phyloP scores from a whole-genome alignment of 2,888 invertebrate species.

The Seira ritae region DNA sequence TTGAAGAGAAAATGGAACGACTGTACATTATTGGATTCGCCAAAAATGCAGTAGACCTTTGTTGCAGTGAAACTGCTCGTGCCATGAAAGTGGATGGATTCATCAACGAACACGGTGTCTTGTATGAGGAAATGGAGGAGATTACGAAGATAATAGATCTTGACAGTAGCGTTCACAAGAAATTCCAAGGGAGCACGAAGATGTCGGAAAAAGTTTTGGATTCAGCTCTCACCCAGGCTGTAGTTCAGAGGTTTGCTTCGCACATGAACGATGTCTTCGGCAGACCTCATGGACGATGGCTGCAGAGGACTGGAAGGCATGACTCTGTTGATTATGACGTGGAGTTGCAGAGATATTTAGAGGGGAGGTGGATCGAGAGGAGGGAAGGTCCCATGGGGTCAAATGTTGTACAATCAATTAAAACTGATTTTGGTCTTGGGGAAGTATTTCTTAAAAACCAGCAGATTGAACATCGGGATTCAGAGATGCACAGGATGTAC shows the following conservation, averaged over 20 bases:
- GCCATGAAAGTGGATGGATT: slow-evolving; percentile 35
- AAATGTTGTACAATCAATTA: not conserved
- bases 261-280: slow-evolving; percentile 39
- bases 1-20: slow-evolving; percentile 17
- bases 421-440: not conserved
- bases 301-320: not conserved
- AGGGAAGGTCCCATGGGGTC: slow-evolving; percentile 6
- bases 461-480: not conserved
- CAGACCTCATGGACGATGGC: slow-evolving; percentile 35
- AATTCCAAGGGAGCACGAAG: not conserved
- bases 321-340: slow-evolving; percentile 13
- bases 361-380: slow-evolving; percentile 10
- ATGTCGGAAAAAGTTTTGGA: slow-evolving; percentile 19
- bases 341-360: slow-evolving; percentile 27
- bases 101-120: slow-evolving; percentile 34
- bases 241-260: slow-evolving; percentile 24
- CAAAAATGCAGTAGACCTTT: slow-evolving; percentile 34
- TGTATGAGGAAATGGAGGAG: slow-evolving; percentile 17
- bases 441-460: not conserved
- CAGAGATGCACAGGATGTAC: not conserved
- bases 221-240: slow-evolving; percentile 20
- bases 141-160: not conserved
- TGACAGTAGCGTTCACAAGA: not conserved
- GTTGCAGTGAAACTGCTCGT: slow-evolving; percentile 22
- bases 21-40: slow-evolving; percentile 30